Evolutionary conservation across 2,888 invertebrate species (phyloP), one percentile per base, ranked within the genome.

Genomic region (Hydrotaea diabolus): DNA sequence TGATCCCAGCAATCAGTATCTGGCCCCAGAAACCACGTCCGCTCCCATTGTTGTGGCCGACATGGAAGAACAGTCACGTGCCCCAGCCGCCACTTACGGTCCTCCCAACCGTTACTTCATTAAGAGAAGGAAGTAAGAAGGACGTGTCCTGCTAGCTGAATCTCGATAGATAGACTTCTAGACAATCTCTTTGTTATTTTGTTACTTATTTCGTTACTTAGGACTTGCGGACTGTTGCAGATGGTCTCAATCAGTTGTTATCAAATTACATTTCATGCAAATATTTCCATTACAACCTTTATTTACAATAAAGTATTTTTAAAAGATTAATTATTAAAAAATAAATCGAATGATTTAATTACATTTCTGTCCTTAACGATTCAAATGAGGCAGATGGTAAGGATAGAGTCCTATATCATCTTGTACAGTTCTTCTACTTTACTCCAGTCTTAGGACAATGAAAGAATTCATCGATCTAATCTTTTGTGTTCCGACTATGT

Each of bases 51-150:
- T 89, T 19, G 89, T 89, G n/a, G 88, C 88, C 84, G 89, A 87
- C 55, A 36, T 77, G 59, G 88, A 88, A 82, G 74, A 83, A 21
- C 86, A 88, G 21, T 49, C 69, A 13, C 88, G 88, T 39, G 83
- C 87, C 80, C 91, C 92, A 74, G 88, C 90, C 80, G 90, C 93
- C 88, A 94, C 93, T 86, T 95, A 95, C 93, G 95, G 95, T 85
- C 93, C 95, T 89, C 95, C 95, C 89, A 94, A 94, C 86, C 94
- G 94, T 89, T 95, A 88, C 85, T 89, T 89, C 81, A 85, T 90
- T 72, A 90, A 91, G 86, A 91, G 88, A 85, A 85, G 83, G 26
- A 86, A 87, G 64, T 82, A 55, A 80, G 64, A 13, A 62, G 85
- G 57, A 62, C 13, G 26, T 31, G 71, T 49, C 31, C n/a, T 15